Percentiles rank a stretch among this genome's conserved stretches.
Conservation (phyloP, 2,113 vertebrate species). For the Benitochromis conjunctus region DNA sequence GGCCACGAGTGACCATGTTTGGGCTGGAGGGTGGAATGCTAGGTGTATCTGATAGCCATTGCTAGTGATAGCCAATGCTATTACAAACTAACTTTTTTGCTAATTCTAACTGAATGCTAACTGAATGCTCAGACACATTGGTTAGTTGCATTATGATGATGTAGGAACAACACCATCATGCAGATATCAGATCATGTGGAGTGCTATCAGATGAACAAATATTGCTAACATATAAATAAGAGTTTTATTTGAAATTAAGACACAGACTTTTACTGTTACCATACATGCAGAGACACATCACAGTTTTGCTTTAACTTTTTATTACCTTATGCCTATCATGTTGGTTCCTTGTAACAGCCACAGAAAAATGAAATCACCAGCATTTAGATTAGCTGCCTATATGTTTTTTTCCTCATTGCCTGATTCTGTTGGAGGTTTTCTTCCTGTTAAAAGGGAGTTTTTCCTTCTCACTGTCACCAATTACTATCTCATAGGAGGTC, state of each 20-base stretch:
- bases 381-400: background rate
- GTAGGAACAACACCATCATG: background rate
- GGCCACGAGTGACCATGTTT: background rate
- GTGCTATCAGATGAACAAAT: background rate
- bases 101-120: background rate
- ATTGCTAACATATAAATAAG: too few relatives aligned
- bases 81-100: too few relatives aligned
- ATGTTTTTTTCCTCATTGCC: rapidly evolving
- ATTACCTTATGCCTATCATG: background rate
- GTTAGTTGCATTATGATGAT: too few relatives aligned
- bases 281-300: background rate
- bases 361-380: background rate
- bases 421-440: background rate
- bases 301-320: background rate
- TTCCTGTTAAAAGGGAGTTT: background rate
- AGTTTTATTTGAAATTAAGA: background rate
- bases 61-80: background rate
- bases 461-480: background rate
- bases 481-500: background rate
- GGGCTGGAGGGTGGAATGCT: background rate
- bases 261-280: background rate
- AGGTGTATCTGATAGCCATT: background rate
- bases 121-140: too few relatives aligned
- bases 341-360: background rate
- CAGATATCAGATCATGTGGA: background rate